Base-by-base conservation (phyloP, 2,888 invertebrate genomes). In the Tetragnatha montana region DNA sequence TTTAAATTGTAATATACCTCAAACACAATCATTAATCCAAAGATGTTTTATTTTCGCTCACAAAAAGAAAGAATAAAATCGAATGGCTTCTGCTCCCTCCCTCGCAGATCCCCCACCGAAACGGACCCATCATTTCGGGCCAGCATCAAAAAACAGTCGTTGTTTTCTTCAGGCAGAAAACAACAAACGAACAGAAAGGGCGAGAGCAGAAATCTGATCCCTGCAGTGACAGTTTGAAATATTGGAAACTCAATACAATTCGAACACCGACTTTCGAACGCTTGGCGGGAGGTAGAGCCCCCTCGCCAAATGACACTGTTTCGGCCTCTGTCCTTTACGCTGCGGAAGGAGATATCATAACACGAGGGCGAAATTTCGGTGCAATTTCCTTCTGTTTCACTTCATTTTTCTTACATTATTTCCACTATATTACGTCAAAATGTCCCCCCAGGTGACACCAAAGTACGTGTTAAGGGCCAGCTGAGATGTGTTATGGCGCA, bases 181-280 rank as follows among this genome's bases (percentile, higher is more conserved):
- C 71, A 85, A 78, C 12, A 76, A 69, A 75, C 76, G 84, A 69
- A 84, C 14, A 17, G 69, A 60, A 47, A 75, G 69, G 22, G 19
- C 17, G 19, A 22, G 69, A 85, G 85, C 71, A 79, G 79, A 85
- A 76, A 85, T 79, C 50, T 75, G 85, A 85, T 78, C 78, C 22
- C n/a, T 70, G 50, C 83, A 83, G 19, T 84, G 84, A 73, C 80
- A 86, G 80, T 68, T 86, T 80, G 86, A 86, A 86, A 80, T 80
- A 86, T 86, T 71, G 79, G 82, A 74, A 74, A 35, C 74, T 74
- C 78, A 51, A 74, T 74, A 22, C 79, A 86, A 73, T 86, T 68
- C 60, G 80, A 51, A 73, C 68, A 73, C 73, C 35, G 74, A 86
- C 80, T 86, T 86, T n/a, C 22, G 35, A 73, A 51, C 79, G 80